These are phyloP conservation scores for Rhizomys pruinosus DNA, from an alignment of 2,113 vertebrate species.

Conservation along the genomic window DNA sequence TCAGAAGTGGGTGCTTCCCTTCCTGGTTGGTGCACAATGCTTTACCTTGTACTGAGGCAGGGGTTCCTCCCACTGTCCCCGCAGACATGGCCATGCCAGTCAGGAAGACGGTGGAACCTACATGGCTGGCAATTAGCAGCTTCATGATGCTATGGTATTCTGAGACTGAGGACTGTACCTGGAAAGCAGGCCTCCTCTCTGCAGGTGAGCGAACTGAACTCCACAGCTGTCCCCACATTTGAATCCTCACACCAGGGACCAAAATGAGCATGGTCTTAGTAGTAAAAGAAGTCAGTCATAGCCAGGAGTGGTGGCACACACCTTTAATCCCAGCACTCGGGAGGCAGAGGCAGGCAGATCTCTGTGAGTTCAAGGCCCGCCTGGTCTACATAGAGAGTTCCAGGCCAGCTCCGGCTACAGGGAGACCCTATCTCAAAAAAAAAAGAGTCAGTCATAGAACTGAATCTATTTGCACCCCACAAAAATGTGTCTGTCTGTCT, in stretches of 20 bases:
- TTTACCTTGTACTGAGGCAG: slow-evolving; percentile 77
- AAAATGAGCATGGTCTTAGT: neutral
- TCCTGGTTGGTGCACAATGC: slow-evolving; percentile 76
- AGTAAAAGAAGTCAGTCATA: neutral
- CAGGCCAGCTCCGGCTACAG: too few relatives aligned
- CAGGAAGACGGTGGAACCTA: slow-evolving; percentile 46
- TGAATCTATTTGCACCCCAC: neutral
- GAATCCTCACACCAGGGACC: neutral
- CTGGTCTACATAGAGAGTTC: too few relatives aligned
- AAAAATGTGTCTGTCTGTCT: too few relatives aligned
- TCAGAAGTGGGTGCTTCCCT: slow-evolving; percentile 79
- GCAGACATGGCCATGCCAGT: slow-evolving; percentile 69
- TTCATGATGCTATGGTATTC: neutral
- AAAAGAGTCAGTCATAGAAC: too few relatives aligned
- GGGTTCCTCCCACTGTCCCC: slow-evolving; percentile 67
- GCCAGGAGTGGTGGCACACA: too few relatives aligned
- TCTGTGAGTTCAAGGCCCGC: too few relatives aligned
- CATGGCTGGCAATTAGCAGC: slow-evolving; percentile 47
- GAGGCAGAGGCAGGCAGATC: too few relatives aligned
- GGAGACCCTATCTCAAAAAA: too few relatives aligned
- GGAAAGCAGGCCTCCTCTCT: neutral
- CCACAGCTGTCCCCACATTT: neutral
- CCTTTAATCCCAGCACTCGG: too few relatives aligned
- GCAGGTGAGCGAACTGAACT: neutral
- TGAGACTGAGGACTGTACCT: rapidly evolving